Conservation (phyloP, 1,140 invertebrate genomes). For the Helicorthomorpha holstii region DNA sequence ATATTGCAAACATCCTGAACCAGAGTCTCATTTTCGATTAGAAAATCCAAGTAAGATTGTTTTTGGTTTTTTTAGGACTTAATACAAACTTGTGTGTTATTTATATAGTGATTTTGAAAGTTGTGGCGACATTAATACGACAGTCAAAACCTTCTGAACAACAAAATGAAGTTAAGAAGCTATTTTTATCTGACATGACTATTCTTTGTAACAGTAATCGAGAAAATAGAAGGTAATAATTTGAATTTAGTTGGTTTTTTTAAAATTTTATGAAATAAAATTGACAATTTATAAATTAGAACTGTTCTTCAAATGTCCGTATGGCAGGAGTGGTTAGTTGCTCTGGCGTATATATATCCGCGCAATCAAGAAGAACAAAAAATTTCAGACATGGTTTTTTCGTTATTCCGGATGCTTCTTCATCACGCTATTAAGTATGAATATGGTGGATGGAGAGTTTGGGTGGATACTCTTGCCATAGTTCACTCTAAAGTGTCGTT, state of each 20-base stretch:
- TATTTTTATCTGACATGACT: slow-evolving; percentile 95
- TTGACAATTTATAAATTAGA: slow-evolving; percentile 28
- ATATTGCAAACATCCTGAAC: slow-evolving; percentile 77
- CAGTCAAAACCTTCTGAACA: slow-evolving; percentile 88
- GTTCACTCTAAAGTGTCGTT: slow-evolving; percentile 97
- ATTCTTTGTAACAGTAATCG: slow-evolving; percentile 90
- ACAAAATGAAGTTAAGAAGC: slow-evolving; percentile 81
- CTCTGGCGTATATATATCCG: slow-evolving; percentile 94
- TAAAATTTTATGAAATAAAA: not conserved
- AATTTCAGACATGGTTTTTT: slow-evolving; percentile 95
- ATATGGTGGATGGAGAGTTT: slow-evolving; percentile 99
- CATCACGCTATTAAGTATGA: slow-evolving; percentile 99
- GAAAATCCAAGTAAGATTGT: slow-evolving; percentile 87
- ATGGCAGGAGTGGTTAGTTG: slow-evolving; percentile 99
- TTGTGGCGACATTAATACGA: slow-evolving; percentile 87
- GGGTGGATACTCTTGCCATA: slow-evolving; percentile 98
- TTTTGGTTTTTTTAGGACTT: not conserved
- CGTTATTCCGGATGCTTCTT: slow-evolving; percentile 87
- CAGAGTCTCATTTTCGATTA: slow-evolving; percentile 80
- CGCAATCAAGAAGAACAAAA: slow-evolving; percentile 88
- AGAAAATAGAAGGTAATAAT: slow-evolving; percentile 69
- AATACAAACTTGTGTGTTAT: not conserved
- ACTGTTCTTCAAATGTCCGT: slow-evolving; percentile 99
- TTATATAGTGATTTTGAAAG: slow-evolving; percentile 86
- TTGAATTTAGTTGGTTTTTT: not conserved